Evolutionary conservation across 2,797 vertebrate genomes (phyloP), one percentile per base, ranked within the genome.

Genomic region (Pagetopsis macropterus): DNA sequence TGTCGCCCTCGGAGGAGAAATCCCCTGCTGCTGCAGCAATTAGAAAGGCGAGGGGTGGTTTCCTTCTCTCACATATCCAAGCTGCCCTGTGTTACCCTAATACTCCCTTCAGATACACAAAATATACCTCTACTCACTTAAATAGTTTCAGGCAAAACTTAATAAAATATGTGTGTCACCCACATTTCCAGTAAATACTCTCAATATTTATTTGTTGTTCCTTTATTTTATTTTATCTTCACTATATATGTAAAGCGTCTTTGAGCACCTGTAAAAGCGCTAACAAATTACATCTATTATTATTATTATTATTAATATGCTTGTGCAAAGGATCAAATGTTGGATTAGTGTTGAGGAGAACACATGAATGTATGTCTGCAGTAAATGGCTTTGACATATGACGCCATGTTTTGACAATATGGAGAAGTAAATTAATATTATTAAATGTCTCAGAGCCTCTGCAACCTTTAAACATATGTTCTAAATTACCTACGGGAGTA

Each of bases 21-120:
- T 91, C 88, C 89, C 90, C 88, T 94, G 87, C 88, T 90, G 89
- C 80, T 90, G 90, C 79, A n/a, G 48, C 79, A 87, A 81, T 89
- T 87, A 90, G 83, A 83, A 78, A 86, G 57, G 71, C 75, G 54
- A 76, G 44, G 51, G 63, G 52, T 70, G 63, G 81, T 82, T 78
- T 81, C 60, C 75, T 70, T 65, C 73, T 63, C 63, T 81, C 73
- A 27, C 65, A 72, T 75, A 69, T 60, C 66, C 57, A 5, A 15
- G 52, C 75, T 70, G 81, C 72, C 52, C 37, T 43, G 54, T 64
- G 19, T 67, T 63, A 65, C 62, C 60, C 51, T 68, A 46, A 81
- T 3, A 11, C 44, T 63, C 17, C 19, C 10, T 27, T 23, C 41
- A 61, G 65, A 79, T 14, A 58, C 14, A 76, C 52, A 70, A 46